phyloP scores from a whole-genome alignment of 2,888 invertebrate genomes.

The Tenthredo scrophulariae region DNA sequence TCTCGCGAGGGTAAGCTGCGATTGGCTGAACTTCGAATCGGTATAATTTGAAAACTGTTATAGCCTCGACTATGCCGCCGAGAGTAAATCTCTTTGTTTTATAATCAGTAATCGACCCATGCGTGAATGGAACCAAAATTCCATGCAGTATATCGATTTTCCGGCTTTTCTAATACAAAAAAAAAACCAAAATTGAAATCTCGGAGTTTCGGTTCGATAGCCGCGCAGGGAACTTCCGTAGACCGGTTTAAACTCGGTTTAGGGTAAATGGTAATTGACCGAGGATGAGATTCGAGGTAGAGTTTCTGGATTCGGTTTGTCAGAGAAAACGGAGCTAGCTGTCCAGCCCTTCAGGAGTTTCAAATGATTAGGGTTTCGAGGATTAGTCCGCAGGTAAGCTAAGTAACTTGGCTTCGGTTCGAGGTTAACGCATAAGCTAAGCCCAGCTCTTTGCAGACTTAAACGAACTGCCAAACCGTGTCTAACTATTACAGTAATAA shows the following conservation, averaged over 20 bases:
- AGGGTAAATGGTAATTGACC: constrained; percentile 21
- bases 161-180: too few relatives aligned
- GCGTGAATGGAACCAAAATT: too few relatives aligned
- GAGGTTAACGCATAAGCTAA: constrained; percentile 4
- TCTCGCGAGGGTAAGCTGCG: not conserved
- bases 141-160: not conserved
- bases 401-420: constrained; percentile 19
- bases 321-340: not conserved
- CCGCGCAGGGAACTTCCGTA: not conserved
- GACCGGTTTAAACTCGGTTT: not conserved
- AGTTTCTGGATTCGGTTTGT: constrained; percentile 34
- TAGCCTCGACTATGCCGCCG: not conserved
- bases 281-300: not conserved
- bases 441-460: constrained; percentile 31
- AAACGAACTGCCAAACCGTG: constrained; percentile 21
- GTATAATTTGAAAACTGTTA: not conserved
- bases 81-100: not conserved
- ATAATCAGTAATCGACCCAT: not conserved
- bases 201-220: not conserved
- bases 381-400: constrained; percentile 27
- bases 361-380: constrained; percentile 43
- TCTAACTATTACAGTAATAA: not conserved
- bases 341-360: constrained; percentile 39
- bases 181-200: not conserved
- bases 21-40: not conserved